Conservation (phyloP, 92 coral and sea anemone genomes). For the Porites divaricata region DNA sequence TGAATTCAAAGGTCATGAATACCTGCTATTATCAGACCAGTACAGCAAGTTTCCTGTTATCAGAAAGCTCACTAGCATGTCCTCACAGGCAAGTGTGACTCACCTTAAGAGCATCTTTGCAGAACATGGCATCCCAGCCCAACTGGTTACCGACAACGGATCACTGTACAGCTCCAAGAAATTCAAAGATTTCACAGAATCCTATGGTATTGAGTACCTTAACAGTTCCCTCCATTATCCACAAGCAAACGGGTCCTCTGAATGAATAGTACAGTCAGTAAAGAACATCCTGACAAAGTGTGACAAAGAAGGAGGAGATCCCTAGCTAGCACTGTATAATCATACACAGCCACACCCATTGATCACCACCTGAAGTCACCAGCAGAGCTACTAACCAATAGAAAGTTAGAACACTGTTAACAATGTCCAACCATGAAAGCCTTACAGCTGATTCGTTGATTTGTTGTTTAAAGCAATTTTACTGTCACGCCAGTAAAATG, state of each 20-base stretch:
- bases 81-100: slow-evolving; percentile 56
- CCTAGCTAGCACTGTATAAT: slow-evolving; percentile 48
- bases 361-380: slow-evolving; percentile 41
- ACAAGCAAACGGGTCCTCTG: slow-evolving; percentile 46
- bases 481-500: no score
- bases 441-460: not conserved
- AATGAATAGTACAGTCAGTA: slow-evolving; percentile 51
- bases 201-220: slow-evolving; percentile 39
- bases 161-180: slow-evolving; percentile 33
- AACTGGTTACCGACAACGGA: slow-evolving; percentile 42
- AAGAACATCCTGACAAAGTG: slow-evolving; percentile 44
- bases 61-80: slow-evolving; percentile 54
- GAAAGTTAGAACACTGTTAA: slow-evolving; percentile 36
- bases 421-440: slow-evolving; percentile 15
- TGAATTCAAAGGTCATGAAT: slow-evolving; percentile 49
- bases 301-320: slow-evolving; percentile 51
- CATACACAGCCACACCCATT: slow-evolving; percentile 39
- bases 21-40: slow-evolving; percentile 50
- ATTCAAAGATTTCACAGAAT: slow-evolving; percentile 5
- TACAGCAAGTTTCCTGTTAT: slow-evolving; percentile 66
- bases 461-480: no score
- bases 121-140: slow-evolving; percentile 50
- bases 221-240: slow-evolving; percentile 39
- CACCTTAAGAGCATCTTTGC: slow-evolving; percentile 57
- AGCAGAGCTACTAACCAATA: slow-evolving; percentile 46